Percentiles rank a stretch among this genome's conserved stretches.
These are phyloP conservation scores for Xylocopa sonorina DNA, from an alignment of 1,140 invertebrate species.

Conservation along the genomic window DNA sequence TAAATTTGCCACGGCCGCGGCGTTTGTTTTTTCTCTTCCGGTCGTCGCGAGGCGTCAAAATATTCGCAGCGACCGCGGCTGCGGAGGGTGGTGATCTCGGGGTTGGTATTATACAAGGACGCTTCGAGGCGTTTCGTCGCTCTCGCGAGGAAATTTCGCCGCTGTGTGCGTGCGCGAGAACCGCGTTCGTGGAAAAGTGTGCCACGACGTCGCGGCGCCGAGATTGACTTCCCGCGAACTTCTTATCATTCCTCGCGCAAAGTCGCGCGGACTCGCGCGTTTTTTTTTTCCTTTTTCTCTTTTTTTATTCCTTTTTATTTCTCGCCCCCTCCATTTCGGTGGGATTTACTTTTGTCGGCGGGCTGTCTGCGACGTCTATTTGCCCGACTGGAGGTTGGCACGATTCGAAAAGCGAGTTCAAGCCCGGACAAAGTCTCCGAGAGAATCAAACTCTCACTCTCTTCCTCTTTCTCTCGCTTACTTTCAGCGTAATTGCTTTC, in stretches of 20 bases:
- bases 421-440: slow-evolving; percentile 32
- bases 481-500: slow-evolving; percentile 32
- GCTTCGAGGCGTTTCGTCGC: too few relatives aligned
- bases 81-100: too few relatives aligned
- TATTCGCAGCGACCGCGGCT: too few relatives aligned
- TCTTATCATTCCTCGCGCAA: slow-evolving; percentile 46
- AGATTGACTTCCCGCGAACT: slow-evolving; percentile 61
- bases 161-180: neutral
- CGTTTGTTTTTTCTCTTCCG: too few relatives aligned
- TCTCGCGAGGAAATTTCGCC: too few relatives aligned
- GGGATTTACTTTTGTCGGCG: slow-evolving; percentile 47
- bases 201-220: slow-evolving; percentile 16
- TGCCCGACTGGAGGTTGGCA: slow-evolving; percentile 36
- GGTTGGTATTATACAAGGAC: too few relatives aligned
- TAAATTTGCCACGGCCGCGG: too few relatives aligned
- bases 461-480: neutral
- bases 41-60: too few relatives aligned
- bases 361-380: slow-evolving; percentile 45
- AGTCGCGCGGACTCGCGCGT: slow-evolving; percentile 11
- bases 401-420: slow-evolving; percentile 32
- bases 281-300: neutral
- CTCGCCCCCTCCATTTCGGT: slow-evolving; percentile 24
- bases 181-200: slow-evolving; percentile 8
- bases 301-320: neutral
- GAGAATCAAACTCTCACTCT: slow-evolving; percentile 1